Evolutionary conservation across 2,797 vertebrate genomes (phyloP).

Genomic region (Hippoglossus hippoglossus): DNA sequence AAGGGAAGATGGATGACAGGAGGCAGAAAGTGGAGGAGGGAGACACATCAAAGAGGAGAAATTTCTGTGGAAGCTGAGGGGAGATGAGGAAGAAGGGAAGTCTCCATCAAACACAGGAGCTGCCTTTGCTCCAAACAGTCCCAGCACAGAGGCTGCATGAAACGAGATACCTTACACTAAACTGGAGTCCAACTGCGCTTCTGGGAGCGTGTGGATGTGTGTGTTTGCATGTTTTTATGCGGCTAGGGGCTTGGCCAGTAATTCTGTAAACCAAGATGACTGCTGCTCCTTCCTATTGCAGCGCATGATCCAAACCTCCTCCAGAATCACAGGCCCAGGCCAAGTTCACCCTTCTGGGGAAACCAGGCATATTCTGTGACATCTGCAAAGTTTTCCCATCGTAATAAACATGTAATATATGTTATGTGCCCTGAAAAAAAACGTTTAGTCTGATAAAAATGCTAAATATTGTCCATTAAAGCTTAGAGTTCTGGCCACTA

Average conservation of each 20-base stretch:
- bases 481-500: too few species aligned
- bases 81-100: slow-evolving; percentile 74
- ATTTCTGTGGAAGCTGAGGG: slow-evolving; percentile 67
- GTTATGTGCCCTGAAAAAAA: too few species aligned
- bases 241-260: slow-evolving; percentile 44
- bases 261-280: slow-evolving; percentile 37
- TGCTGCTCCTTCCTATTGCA: slow-evolving; percentile 24
- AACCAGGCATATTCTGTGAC: slow-evolving; percentile 1
- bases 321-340: not conserved
- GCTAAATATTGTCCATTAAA: not conserved
- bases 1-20: slow-evolving; percentile 64
- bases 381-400: too few species aligned
- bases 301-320: slow-evolving; percentile 8
- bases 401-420: too few species aligned
- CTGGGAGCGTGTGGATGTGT: slow-evolving; percentile 50
- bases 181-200: slow-evolving; percentile 68
- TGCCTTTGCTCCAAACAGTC: slow-evolving; percentile 77
- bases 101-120: slow-evolving; percentile 76
- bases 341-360: not conserved
- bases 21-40: slow-evolving; percentile 66
- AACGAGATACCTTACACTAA: slow-evolving; percentile 74
- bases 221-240: slow-evolving; percentile 63
- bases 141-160: slow-evolving; percentile 71
- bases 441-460: not conserved
- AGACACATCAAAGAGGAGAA: slow-evolving; percentile 73